These are phyloP conservation scores for Chymomyza caudatula DNA, from an alignment of 2,888 invertebrate genomes.

Conservation along the genomic window DNA sequence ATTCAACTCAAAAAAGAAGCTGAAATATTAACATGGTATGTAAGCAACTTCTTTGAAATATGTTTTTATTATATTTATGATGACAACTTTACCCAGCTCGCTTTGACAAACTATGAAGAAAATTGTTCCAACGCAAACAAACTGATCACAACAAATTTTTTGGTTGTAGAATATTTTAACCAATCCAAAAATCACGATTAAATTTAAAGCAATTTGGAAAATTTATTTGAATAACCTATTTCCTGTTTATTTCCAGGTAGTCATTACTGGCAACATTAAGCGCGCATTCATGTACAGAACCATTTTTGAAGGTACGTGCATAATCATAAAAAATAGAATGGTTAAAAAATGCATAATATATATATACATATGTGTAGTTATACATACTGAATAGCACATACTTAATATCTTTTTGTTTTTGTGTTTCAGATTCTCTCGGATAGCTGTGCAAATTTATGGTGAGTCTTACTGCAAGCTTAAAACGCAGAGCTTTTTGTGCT, in stretches of 20 bases:
- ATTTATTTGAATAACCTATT: slow-evolving; percentile 15
- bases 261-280: background rate
- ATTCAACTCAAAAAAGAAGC: too few relatives aligned
- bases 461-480: background rate
- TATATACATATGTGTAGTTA: background rate
- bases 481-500: background rate
- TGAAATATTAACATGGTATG: background rate
- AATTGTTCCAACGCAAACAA: slow-evolving; percentile 55
- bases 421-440: background rate
- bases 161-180: too few relatives aligned
- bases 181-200: background rate
- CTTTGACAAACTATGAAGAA: slow-evolving; percentile 66
- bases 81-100: slow-evolving; percentile 67
- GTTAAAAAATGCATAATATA: background rate
- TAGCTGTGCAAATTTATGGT: background rate
- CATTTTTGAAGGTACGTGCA: too few relatives aligned
- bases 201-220: background rate
- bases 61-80: slow-evolving; percentile 20
- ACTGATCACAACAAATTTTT: too few relatives aligned
- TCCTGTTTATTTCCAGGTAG: background rate
- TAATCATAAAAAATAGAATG: background rate
- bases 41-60: background rate
- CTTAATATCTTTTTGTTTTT: background rate
- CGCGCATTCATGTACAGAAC: background rate
- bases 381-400: background rate